Evolutionary conservation across 2,888 invertebrate genomes (phyloP), one percentile per base, ranked within the genome.

Genomic region (Epistrophe grossulariae): DNA sequence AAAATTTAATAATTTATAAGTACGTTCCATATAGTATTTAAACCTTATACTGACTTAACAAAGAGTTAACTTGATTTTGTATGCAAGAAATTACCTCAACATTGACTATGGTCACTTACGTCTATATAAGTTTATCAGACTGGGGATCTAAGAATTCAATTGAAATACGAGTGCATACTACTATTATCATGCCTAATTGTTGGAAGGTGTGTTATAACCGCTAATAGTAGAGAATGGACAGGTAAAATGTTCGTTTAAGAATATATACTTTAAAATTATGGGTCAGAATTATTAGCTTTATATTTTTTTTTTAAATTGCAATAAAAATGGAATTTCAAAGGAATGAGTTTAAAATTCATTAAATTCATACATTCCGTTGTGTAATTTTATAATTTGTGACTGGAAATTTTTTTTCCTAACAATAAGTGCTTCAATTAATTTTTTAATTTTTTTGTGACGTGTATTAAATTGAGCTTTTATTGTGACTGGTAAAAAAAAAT

Each of bases 311-410:
- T 19, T 50, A 4, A 50, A 50, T 11, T 50, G 52, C n/a, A n/a
- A 57, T 57, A 31, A 31, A 31, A 57, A 10, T 35, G 10, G 31
- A 35, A 57, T 57, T 35, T 17, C 0, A 57, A 35, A 35, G 3
- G 9, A 31, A 57, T 31, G 5, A 57, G 35, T 10, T 57, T 57
- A 57, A 57, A 17, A 57, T 57, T 57, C n/a, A 57, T 57, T 57
- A 6, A 28, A 57, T 31, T 57, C 31, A 57, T 28, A 45, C 15
- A 57, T 57, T 31, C n/a, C n/a, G n/a, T n/a, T 57, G 31, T 6
- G 40, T 62, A 13, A 40, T 62, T 62, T 40, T 40, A 9, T 15
- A 62, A 62, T 19, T 28, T 62, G 19, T 40, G 40, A 15, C 4
- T 40, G 50, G 11, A 50, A 19, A 8, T 62, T 19, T 24, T 60